These are phyloP conservation scores for Campoplex capitator DNA, from an alignment of 2,888 invertebrate genomes.

Conservation along the genomic window DNA sequence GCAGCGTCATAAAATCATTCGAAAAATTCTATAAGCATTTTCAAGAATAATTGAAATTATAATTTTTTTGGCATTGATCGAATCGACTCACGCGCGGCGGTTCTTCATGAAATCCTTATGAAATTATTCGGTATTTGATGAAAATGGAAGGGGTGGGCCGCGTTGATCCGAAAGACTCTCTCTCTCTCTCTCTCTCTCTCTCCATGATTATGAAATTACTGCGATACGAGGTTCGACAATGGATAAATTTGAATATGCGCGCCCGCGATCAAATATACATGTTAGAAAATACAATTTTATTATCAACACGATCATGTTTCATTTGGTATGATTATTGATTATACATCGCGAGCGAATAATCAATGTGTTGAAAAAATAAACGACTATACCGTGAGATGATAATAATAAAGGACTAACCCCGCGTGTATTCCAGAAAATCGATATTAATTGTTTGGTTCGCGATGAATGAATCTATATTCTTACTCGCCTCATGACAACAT, in stretches of 20 bases:
- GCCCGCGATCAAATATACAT: background rate
- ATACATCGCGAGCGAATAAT: background rate
- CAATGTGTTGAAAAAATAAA: background rate
- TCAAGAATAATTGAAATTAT: background rate
- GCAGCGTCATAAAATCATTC: background rate
- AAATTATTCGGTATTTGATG: background rate
- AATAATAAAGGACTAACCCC: no score
- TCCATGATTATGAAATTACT: background rate
- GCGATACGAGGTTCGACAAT: background rate
- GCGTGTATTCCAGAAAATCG: background rate
- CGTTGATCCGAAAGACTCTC: background rate
- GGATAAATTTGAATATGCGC: background rate
- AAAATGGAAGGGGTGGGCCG: background rate
- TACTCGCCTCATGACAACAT: conserved; percentile 35
- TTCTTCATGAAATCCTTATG: background rate
- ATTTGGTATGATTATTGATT: background rate
- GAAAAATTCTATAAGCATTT: background rate
- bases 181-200: background rate
- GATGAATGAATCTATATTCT: conserved; percentile 36
- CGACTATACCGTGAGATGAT: no score
- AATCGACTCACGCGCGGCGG: background rate
- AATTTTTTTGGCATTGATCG: background rate
- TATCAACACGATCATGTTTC: background rate
- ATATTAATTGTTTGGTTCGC: conserved; percentile 33
- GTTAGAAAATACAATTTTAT: background rate